phyloP scores from a whole-genome alignment of 2,113 vertebrate species.

The Nibea coibor region DNA sequence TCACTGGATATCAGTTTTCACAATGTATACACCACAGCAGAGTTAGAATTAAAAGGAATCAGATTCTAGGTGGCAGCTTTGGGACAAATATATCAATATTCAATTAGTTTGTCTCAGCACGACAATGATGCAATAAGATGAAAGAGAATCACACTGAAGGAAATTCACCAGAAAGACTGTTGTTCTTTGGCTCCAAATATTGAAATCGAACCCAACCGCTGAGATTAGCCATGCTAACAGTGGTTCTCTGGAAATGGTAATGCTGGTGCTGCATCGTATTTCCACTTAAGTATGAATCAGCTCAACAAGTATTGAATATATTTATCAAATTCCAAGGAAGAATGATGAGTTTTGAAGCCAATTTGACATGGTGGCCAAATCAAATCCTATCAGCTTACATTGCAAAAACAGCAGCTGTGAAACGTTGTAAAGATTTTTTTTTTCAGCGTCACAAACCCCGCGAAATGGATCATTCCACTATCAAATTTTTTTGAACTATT shows the following conservation, averaged over 20 bases:
- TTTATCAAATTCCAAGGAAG: not conserved
- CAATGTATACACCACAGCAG: not conserved
- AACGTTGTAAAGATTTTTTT: too few relatives aligned
- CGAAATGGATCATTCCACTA: too few relatives aligned
- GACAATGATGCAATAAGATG: conserved; percentile 7
- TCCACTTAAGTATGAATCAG: conserved; percentile 1
- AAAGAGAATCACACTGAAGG: conserved; percentile 14
- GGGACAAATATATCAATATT: not conserved
- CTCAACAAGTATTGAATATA: not conserved
- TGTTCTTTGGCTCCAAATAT: conserved; percentile 1
- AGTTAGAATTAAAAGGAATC: not conserved
- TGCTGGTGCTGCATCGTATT: not conserved
- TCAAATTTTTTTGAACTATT: too few relatives aligned
- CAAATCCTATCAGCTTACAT: too few relatives aligned
- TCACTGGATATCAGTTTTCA: conserved; percentile 20
- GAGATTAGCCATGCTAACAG: conserved; percentile 19
- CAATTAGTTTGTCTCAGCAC: conserved; percentile 1
- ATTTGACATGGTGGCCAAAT: too few relatives aligned
- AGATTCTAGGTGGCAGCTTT: conserved; percentile 16
- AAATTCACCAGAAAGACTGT: not conserved
- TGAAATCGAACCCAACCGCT: conserved; percentile 7
- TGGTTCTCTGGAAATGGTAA: not conserved
- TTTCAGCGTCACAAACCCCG: too few relatives aligned
- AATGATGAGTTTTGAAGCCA: too few relatives aligned
- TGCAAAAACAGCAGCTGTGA: too few relatives aligned